Evolutionary conservation across 2,888 invertebrate species (phyloP).

Genomic region (Celastrina argiolus): DNA sequence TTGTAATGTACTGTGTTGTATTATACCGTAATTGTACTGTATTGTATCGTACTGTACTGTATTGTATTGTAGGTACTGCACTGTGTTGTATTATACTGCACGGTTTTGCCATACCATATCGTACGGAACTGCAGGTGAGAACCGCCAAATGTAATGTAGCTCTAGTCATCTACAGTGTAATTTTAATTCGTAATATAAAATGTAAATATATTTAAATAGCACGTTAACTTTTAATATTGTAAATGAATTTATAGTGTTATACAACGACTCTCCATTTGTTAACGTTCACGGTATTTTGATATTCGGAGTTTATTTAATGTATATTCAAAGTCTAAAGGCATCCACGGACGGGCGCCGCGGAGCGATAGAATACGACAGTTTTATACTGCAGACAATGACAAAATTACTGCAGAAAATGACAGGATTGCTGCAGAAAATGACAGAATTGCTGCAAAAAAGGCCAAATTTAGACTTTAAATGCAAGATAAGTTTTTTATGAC

Average conservation of each 20-base stretch:
- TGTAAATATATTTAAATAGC: constrained; percentile 40
- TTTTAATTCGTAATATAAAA: constrained; percentile 30
- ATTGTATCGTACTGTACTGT: not conserved
- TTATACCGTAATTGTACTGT: too few relatives aligned
- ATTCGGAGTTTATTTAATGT: constrained; percentile 56
- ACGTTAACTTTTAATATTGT: constrained; percentile 43
- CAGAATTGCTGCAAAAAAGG: too few relatives aligned
- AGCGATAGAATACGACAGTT: too few relatives aligned
- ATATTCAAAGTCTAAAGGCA: constrained; percentile 37
- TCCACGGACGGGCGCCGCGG: constrained; percentile 34
- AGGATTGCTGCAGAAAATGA: too few relatives aligned
- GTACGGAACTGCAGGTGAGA: not conserved
- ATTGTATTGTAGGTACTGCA: not conserved
- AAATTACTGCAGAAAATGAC: too few relatives aligned
- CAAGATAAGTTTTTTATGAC: too few relatives aligned
- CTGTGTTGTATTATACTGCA: not conserved
- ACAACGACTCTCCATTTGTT: constrained; percentile 51
- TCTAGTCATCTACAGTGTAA: constrained; percentile 40
- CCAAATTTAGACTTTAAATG: too few relatives aligned
- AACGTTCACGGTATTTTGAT: constrained; percentile 51
- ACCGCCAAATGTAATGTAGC: constrained; percentile 21
- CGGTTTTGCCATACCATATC: not conserved
- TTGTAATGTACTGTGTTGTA: not conserved
- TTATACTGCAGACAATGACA: too few relatives aligned
- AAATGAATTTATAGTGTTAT: constrained; percentile 41